A percentile compares a stretch with the other conserved stretches of the same genome.
These are phyloP conservation scores for Lucilia sericata DNA, from an alignment of 1,140 invertebrate species.

Conservation along the genomic window DNA sequence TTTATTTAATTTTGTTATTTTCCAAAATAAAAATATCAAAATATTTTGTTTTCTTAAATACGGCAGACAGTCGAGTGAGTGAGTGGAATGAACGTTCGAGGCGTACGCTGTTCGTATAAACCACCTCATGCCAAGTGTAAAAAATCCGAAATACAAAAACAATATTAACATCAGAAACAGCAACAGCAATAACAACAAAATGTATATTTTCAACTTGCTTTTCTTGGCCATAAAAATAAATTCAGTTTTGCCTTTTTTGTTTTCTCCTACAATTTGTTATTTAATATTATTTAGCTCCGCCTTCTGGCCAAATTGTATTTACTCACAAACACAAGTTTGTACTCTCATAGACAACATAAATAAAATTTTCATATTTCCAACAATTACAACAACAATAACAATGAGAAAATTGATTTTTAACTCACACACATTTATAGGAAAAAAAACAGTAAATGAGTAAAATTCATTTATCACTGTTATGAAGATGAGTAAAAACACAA, in stretches of 20 bases:
- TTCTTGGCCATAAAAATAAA: not conserved
- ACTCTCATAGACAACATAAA: not conserved
- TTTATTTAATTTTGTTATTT: not conserved
- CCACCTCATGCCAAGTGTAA: conserved; percentile 4
- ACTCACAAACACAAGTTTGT: not conserved
- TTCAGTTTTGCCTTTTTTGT: not conserved
- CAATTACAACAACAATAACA: not conserved
- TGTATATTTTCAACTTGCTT: not conserved
- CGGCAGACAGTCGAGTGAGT: too few species aligned
- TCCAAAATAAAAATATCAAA: not conserved
- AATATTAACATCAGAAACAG: not conserved
- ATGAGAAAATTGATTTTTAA: not conserved
- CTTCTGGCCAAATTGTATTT: conserved; percentile 29
- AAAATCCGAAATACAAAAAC: not conserved
- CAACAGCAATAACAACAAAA: not conserved
- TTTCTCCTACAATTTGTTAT: not conserved
- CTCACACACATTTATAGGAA: not conserved
- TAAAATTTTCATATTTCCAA: not conserved
- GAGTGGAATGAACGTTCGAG: too few species aligned
- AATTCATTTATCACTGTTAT: not conserved
- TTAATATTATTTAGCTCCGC: conserved; percentile 22
- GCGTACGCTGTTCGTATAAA: too few species aligned
- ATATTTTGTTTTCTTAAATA: conserved; percentile 11
- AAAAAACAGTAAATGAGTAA: not conserved
- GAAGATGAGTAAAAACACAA: not conserved